phyloP scores from a whole-genome alignment of 2,113 vertebrate genomes.

The Oceanodroma tethys region DNA sequence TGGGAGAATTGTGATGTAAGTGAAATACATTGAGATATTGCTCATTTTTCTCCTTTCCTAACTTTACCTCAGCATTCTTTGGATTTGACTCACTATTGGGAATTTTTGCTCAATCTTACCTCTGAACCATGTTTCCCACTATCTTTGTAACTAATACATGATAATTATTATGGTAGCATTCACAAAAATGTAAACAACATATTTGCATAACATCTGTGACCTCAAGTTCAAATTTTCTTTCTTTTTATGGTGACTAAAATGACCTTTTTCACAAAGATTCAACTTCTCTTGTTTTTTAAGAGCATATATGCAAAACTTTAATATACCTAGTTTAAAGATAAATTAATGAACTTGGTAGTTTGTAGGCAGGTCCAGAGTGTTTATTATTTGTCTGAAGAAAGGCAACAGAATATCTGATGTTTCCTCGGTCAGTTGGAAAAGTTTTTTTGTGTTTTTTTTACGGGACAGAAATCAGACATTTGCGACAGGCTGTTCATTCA shows the following conservation, averaged over 20 bases:
- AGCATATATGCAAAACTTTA: background rate
- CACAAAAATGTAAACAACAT: background rate
- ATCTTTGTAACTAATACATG: background rate
- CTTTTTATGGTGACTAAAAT: background rate
- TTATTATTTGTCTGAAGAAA: background rate
- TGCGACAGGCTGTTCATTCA: background rate
- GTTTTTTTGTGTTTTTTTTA: background rate
- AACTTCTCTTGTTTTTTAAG: background rate
- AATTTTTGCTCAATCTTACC: background rate
- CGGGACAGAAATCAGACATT: background rate
- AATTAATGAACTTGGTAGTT: background rate
- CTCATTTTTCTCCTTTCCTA: background rate
- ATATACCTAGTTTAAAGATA: background rate
- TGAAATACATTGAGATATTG: background rate
- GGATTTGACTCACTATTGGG: background rate
- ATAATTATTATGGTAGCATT: background rate
- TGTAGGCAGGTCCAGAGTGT: background rate
- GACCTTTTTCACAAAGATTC: background rate
- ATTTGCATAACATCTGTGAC: background rate
- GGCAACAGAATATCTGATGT: background rate
- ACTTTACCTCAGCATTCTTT: background rate
- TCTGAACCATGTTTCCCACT: background rate
- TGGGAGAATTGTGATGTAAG: conserved; percentile 80
- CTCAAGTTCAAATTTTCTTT: background rate
- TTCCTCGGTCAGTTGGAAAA: background rate